Conservation (phyloP, 2,888 invertebrate genomes). For the Harpalus rufipes region DNA sequence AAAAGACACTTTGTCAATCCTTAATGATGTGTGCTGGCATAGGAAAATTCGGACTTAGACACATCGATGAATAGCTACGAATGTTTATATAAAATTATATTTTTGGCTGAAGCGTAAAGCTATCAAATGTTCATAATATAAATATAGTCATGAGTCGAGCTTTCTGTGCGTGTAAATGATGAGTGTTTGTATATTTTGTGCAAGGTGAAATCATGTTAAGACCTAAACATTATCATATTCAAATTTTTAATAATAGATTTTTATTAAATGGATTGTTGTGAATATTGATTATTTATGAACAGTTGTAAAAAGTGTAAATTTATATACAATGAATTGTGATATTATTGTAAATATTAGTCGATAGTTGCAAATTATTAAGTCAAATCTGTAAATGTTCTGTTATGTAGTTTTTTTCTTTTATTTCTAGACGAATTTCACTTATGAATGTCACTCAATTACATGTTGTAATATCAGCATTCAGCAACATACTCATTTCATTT, state of each 20-base stretch:
- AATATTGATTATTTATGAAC: slow-evolving; percentile 64
- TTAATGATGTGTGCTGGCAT: slow-evolving; percentile 53
- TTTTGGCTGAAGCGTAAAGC: slow-evolving; percentile 66
- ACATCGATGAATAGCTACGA: slow-evolving; percentile 59
- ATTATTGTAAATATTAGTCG: slow-evolving; percentile 75
- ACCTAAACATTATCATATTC: slow-evolving; percentile 63
- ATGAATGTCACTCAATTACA: slow-evolving; percentile 57
- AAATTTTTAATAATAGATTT: slow-evolving; percentile 67
- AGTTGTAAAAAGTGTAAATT: slow-evolving; percentile 67
- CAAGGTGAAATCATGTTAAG: slow-evolving; percentile 62
- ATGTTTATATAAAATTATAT: slow-evolving; percentile 63
- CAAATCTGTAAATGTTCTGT: slow-evolving; percentile 50
- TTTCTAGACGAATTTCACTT: slow-evolving; percentile 61
- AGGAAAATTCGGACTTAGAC: slow-evolving; percentile 45
- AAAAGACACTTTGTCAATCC: slow-evolving; percentile 29
- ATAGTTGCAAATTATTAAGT: slow-evolving; percentile 67
- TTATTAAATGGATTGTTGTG: slow-evolving; percentile 67
- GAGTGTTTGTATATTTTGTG: slow-evolving; percentile 65
- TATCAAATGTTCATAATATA: slow-evolving; percentile 63
- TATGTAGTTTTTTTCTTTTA: slow-evolving; percentile 32
- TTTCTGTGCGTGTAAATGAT: slow-evolving; percentile 66
- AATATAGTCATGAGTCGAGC: slow-evolving; percentile 63
- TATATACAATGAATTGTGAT: slow-evolving; percentile 73
- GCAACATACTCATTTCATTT: slow-evolving; percentile 20
- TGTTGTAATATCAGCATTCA: slow-evolving; percentile 39